Percentiles rank a stretch among this genome's conserved stretches.
These are phyloP conservation scores for Mandrillus leucophaeus DNA, from an alignment of 2,113 vertebrate genomes.

Conservation along the genomic window DNA sequence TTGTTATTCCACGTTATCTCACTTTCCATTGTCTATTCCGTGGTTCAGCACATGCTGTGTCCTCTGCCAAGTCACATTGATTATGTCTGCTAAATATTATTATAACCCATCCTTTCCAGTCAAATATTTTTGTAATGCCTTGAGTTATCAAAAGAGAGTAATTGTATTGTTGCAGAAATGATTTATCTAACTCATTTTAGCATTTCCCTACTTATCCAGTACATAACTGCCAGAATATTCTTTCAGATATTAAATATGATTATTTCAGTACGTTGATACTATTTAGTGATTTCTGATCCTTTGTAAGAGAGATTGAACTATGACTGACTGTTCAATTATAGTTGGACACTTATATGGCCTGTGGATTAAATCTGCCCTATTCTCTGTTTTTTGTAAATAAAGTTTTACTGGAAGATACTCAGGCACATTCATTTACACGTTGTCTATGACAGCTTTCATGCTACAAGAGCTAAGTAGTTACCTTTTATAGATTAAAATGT, in stretches of 20 bases:
- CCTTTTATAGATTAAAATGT: neutral
- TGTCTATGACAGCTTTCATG: neutral
- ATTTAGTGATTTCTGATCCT: neutral
- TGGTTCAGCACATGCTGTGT: neutral
- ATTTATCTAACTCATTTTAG: neutral
- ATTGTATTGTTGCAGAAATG: neutral
- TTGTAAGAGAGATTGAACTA: too few species aligned
- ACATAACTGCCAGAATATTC: neutral
- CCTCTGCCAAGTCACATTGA: neutral
- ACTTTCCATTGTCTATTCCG: neutral
- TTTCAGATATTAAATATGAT: neutral
- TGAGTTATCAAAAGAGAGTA: neutral
- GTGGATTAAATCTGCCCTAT: neutral
- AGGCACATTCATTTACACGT: neutral
- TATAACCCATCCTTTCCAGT: neutral
- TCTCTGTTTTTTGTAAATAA: neutral
- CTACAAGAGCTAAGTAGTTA: neutral
- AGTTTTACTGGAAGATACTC: neutral
- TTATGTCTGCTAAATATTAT: neutral
- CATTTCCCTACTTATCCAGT: neutral
- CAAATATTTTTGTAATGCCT: neutral
- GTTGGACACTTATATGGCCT: too few species aligned
- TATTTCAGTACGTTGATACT: neutral
- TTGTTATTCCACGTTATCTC: neutral
- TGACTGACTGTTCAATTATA: neutral